Evolutionary conservation across 2,888 invertebrate genomes (phyloP).

Genomic region (Hydriomena furcata): DNA sequence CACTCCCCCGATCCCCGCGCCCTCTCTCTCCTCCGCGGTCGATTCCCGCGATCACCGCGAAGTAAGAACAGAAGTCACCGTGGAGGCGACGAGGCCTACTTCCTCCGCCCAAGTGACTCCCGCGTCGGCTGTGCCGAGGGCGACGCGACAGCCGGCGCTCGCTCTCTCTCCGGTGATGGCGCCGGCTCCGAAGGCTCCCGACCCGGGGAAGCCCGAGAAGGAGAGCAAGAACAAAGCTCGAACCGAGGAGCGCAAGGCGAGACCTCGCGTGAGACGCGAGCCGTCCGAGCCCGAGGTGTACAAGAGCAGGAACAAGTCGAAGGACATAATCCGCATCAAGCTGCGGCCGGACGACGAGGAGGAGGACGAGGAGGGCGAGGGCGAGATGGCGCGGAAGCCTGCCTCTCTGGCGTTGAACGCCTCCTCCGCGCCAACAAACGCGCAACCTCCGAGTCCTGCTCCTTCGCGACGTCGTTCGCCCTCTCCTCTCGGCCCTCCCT

Average conservation of each 20-base stretch:
- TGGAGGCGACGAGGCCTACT: slow-evolving; percentile 47
- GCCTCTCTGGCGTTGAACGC: slow-evolving; percentile 80
- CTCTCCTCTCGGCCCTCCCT: slow-evolving; percentile 85
- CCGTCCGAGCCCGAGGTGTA: slow-evolving; percentile 67
- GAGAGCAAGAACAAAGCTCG: slow-evolving; percentile 59
- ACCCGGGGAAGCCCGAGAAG: slow-evolving; percentile 55
- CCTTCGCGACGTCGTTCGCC: slow-evolving; percentile 73
- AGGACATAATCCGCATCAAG: slow-evolving; percentile 84
- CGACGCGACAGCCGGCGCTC: slow-evolving; percentile 34
- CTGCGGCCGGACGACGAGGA: slow-evolving; percentile 90
- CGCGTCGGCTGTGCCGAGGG: slow-evolving; percentile 19
- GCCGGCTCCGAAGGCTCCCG: slow-evolving; percentile 10
- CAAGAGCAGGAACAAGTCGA: slow-evolving; percentile 57
- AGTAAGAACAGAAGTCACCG: slow-evolving; percentile 66
- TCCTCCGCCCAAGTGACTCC: slow-evolving; percentile 26
- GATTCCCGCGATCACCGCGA: slow-evolving; percentile 65
- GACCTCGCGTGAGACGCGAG: slow-evolving; percentile 58
- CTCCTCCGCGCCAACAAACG: slow-evolving; percentile 15
- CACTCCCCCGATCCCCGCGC: slow-evolving; percentile 51
- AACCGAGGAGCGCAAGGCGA: slow-evolving; percentile 58
- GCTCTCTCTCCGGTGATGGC: slow-evolving; percentile 22
- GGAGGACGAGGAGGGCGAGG: slow-evolving; percentile 62
- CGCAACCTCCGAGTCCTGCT: slow-evolving; percentile 41
- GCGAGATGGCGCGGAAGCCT: slow-evolving; percentile 78
- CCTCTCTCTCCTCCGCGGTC: slow-evolving; percentile 35